These are phyloP conservation scores for Condylura cristata DNA, from an alignment of 2,113 vertebrate species.

Conservation along the genomic window DNA sequence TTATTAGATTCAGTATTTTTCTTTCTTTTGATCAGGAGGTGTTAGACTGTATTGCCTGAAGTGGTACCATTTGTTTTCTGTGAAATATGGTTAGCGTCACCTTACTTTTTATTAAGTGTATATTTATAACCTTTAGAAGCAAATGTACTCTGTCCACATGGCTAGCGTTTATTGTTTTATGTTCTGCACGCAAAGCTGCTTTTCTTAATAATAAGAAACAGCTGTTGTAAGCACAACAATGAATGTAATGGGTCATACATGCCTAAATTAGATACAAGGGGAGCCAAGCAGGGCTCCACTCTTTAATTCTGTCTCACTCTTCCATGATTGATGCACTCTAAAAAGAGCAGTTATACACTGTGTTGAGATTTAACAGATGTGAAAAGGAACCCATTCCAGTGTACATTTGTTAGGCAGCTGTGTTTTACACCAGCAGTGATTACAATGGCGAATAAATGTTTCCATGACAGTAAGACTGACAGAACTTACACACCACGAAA, in stretches of 20 bases:
- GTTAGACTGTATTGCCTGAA: slow-evolving; percentile 69
- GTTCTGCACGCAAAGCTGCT: slow-evolving; percentile 82
- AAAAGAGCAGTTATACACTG: slow-evolving; percentile 79
- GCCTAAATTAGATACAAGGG: slow-evolving; percentile 80
- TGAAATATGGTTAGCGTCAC: slow-evolving; percentile 69
- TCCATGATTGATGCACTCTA: slow-evolving; percentile 85
- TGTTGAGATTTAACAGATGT: slow-evolving; percentile 82
- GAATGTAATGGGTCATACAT: slow-evolving; percentile 82
- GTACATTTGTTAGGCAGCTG: slow-evolving; percentile 84
- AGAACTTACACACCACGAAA: slow-evolving; percentile 68
- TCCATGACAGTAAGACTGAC: slow-evolving; percentile 79
- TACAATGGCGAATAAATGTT: slow-evolving; percentile 77
- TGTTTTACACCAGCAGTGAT: slow-evolving; percentile 79
- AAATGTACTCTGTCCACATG: slow-evolving; percentile 80
- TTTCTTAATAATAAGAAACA: slow-evolving; percentile 88
- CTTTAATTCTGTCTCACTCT: slow-evolving; percentile 83
- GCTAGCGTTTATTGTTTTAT: slow-evolving; percentile 85
- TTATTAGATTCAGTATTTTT: background rate
- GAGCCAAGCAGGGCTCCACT: slow-evolving; percentile 82
- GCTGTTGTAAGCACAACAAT: slow-evolving; percentile 81
- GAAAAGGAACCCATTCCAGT: slow-evolving; percentile 79
- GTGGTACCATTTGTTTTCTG: slow-evolving; percentile 68
- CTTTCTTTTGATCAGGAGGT: slow-evolving; percentile 60
- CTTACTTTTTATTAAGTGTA: slow-evolving; percentile 80
- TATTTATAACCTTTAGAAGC: slow-evolving; percentile 83